Evolutionary conservation across 2,888 invertebrate genomes (phyloP), one percentile per base, ranked within the genome.

Genomic region (Zelleria hepariella): DNA sequence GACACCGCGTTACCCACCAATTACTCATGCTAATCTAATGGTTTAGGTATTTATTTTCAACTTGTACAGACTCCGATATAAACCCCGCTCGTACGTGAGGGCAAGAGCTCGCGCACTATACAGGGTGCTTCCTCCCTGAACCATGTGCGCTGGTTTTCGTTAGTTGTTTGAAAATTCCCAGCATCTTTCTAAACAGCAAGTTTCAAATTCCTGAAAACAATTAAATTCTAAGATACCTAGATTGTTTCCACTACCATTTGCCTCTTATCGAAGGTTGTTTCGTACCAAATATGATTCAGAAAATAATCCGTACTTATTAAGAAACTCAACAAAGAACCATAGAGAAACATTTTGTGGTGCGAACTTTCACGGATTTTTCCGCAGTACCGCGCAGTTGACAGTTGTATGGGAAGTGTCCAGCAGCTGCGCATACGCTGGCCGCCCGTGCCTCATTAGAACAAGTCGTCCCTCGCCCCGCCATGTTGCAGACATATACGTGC

Each of bases 361-460:
- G n/a, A n/a, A n/a, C n/a, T n/a, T n/a, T n/a, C n/a, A n/a, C n/a
- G n/a, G n/a, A n/a, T n/a, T 18, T 51, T 21, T 51, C 52, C n/a
- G 2, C n/a, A 2, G 42, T 42, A 42, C 42, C 5, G 5, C 15
- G 15, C 10, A 42, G 32, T 15, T 42, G 32, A 42, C 32, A 42
- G 32, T 42, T 42, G 32, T 42, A 42, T 42, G 32, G 32, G 55
- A 55, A 55, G 18, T 2, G 21, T 6, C 55, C 32, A 8, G 27
- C 1, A n/a, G 15, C 20, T 23, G 10, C 55, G 7, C 10, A 32
- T 55, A 18, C 55, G 27, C 55, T n/a, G 21, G 42, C 57, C 25
- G 73, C 71, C 76, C 75, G 76, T 77, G 73, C 75, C 80, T 84
- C 82, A 81, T 82, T 82, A 81, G 78, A 76, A 72, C 75, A 56